Conservation (phyloP, 2,888 invertebrate genomes). For the Rhimphoctona megacephalus region DNA sequence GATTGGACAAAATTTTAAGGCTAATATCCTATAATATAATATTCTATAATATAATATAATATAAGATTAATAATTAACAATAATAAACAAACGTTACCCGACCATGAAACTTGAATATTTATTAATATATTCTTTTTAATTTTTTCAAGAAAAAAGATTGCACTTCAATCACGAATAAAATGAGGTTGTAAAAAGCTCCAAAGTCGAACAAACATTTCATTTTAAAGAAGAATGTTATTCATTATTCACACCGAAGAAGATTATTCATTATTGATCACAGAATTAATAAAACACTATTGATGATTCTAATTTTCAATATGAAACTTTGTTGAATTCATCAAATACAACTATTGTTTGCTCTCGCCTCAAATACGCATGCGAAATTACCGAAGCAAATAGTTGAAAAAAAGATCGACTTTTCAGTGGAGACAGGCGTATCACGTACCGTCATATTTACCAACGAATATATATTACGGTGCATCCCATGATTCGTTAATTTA, state of each 20-base stretch:
- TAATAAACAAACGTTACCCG: no score
- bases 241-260: no score
- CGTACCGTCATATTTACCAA: conserved; percentile 1
- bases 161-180: neutral
- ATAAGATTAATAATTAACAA: no score
- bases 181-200: neutral
- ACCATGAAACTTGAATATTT: neutral
- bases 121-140: neutral
- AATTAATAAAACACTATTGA: neutral
- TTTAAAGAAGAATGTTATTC: neutral
- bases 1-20: neutral
- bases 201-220: neutral
- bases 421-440: neutral
- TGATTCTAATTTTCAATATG: neutral
- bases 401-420: neutral
- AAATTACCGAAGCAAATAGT: neutral
- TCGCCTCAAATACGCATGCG: neutral
- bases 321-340: neutral
- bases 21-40: neutral
- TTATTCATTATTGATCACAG: neutral
- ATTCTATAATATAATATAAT: no score
- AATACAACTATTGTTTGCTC: neutral
- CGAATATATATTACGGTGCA: neutral
- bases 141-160: neutral
- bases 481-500: conserved; percentile 17